Base-by-base conservation (phyloP, 1,140 invertebrate genomes). In the Drosophila nigromelanica region DNA sequence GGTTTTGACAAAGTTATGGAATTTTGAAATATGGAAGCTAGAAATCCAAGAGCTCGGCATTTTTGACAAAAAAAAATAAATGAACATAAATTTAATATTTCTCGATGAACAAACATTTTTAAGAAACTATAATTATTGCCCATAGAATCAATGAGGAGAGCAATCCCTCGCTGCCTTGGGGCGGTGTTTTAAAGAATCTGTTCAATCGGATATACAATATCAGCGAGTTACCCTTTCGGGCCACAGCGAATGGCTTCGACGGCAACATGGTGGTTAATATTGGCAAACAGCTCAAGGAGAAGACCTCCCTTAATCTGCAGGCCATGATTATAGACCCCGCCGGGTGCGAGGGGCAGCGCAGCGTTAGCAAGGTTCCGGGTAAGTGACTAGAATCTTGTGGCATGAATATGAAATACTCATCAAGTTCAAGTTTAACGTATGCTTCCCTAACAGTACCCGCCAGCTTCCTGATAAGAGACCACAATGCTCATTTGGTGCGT, bases 151-250 rank as follows among this genome's bases (percentile, higher is more conserved):
- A 83, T 15, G 83, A 91, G 62, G 83, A 91, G 51, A 78, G 69
- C 0, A 91, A 91, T 66, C 90, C 90, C 1, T 90, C 80, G 11
- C 68, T 91, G 5, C 77, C 86, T 1, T 91, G 90, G 90, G 90
- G 90, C 0, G 90, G 90, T 2, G 76, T 79, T 3, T 39, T 86
- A 0, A 79, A 81, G 52, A 76, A 80, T 43, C 54, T 91, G 0
- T 37, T 76, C n/a, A 89, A 80, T 37, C 64, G 70, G 8, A 47
- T 63, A 0, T 80, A 80, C 42, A 81, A 76, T 42, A 45, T 86
- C 6, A 78, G 63, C n/a, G 82, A 86, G 12, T 50, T 82, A 18
- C 45, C 69, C 45, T 87, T 86, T 5, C 68, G 62, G 37, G 47
- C 75, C 15, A 87, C 78, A 1, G 5, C 48, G 21, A 82, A 73